Conservation (phyloP, 2,113 vertebrate species). For the Ageneiosus marmoratus region DNA sequence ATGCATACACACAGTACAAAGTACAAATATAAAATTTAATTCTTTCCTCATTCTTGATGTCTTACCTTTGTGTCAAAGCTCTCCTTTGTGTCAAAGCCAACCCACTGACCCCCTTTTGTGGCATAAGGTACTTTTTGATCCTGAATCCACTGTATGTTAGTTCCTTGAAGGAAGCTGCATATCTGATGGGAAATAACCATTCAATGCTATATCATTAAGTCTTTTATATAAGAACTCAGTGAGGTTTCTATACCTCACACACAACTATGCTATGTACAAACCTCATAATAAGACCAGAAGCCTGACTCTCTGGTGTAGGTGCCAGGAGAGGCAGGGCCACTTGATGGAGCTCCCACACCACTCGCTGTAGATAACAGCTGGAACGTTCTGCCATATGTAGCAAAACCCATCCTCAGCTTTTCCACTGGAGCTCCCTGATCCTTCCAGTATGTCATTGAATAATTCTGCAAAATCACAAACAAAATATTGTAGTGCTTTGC, state of each 20-base stretch:
- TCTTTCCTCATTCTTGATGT: not conserved
- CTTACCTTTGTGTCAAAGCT: constrained; percentile 76
- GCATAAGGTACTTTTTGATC: constrained; percentile 77
- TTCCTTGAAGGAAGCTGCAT: constrained; percentile 69
- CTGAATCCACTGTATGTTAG: constrained; percentile 65
- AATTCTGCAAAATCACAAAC: constrained; percentile 60
- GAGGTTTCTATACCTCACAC: not conserved
- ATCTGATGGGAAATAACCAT: constrained; percentile 60
- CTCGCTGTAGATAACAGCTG: constrained; percentile 39
- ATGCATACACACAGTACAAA: too few species aligned
- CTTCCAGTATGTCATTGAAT: constrained; percentile 73
- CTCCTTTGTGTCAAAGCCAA: constrained; percentile 72
- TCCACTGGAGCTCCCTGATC: constrained; percentile 66
- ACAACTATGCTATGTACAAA: constrained; percentile 57
- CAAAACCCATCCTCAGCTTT: constrained; percentile 74
- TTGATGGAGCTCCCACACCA: constrained; percentile 57
- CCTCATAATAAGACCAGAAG: constrained; percentile 79
- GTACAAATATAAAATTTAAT: not conserved
- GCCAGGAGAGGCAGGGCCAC: constrained; percentile 67
- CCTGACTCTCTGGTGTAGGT: constrained; percentile 72
- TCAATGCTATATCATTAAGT: not conserved
- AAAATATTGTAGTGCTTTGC: not conserved
- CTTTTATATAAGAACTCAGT: not conserved
- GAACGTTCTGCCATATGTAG: constrained; percentile 76
- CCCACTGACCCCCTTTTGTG: constrained; percentile 70